Base-by-base conservation (phyloP, 2,888 invertebrate species). In the Salticus scenicus region DNA sequence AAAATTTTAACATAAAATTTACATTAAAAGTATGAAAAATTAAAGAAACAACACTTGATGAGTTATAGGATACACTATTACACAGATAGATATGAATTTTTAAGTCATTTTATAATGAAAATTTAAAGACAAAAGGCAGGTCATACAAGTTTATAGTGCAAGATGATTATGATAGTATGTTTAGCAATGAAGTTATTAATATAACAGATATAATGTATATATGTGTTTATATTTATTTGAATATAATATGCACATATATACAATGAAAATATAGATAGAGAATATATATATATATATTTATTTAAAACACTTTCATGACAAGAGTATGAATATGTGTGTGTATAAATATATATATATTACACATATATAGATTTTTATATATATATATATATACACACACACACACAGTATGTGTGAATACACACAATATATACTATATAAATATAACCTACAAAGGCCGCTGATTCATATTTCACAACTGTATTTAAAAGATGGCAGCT, bases 81-180 rank as follows among this genome's bases (percentile, higher is more conserved):
- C 10, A 37, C 10, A 10, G 7, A 66, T 30, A 30, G 4, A 66
- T 72, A 12, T 72, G 64, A 66, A 73, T 66, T 47, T 51, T 70
- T 66, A 72, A 72, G 67, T 12, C 47, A 12, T 57, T 69, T 42
- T 37, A 66, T 47, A 73, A 7, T 33, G 73, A 80, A 74, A 80
- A 72, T 67, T 80, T 69, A 47, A 41, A 33, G 67, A 67, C 51
- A 51, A 70, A 12, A 31, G 37, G 24, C 37, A 30, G 67, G 57
- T 57, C 67, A 67, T 20, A 64, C n/a, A 27, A 24, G 42, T 37
- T 31, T 31, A 63, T 33, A 31, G 33, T 67, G 33, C 67, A 67
- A 33, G 33, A 67, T 28, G 28, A 31, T 57, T 31, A 66, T 66
- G 33, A 66, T 14, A 66, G 31, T 67, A 71, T 47, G n/a, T 47